Evolutionary conservation across 2,797 vertebrate species (phyloP).

Genomic region (Phataginus tetradactyla): DNA sequence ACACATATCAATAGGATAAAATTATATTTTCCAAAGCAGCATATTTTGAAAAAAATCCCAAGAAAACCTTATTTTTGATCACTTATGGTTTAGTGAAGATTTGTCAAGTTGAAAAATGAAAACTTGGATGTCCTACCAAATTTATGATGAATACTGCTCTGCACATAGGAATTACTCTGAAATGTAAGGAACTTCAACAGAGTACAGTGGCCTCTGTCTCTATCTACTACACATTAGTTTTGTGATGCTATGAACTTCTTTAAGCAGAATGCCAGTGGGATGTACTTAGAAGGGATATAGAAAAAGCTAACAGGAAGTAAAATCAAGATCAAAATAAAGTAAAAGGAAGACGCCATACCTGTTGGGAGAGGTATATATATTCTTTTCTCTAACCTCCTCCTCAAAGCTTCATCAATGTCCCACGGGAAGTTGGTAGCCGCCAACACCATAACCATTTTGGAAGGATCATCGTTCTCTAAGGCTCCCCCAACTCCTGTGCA

Average conservation of each 20-base stretch:
- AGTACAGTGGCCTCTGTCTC: background rate
- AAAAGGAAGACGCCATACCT: conserved; percentile 86
- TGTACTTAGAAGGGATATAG: background rate
- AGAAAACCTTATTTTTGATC: conserved; percentile 78
- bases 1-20: conserved; percentile 59
- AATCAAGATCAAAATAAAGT: background rate
- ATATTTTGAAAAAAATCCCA: conserved; percentile 73
- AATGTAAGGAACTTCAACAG: conserved; percentile 62
- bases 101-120: conserved; percentile 76
- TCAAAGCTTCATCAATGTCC: conserved; percentile 98
- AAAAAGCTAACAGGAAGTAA: background rate
- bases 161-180: conserved; percentile 67
- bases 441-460: conserved; percentile 99
- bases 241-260: background rate
- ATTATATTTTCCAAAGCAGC: conserved; percentile 65
- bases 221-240: background rate
- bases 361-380: conserved; percentile 98
- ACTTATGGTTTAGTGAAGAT: conserved; percentile 64
- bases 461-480: conserved; percentile 96
- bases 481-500: conserved; percentile 94
- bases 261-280: background rate
- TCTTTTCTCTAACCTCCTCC: conserved; percentile 96
- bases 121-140: conserved; percentile 80
- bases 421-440: conserved; percentile 99
- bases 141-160: conserved; percentile 77